Base-by-base conservation (phyloP, 2,797 vertebrate genomes). In the Amniataba percoides region DNA sequence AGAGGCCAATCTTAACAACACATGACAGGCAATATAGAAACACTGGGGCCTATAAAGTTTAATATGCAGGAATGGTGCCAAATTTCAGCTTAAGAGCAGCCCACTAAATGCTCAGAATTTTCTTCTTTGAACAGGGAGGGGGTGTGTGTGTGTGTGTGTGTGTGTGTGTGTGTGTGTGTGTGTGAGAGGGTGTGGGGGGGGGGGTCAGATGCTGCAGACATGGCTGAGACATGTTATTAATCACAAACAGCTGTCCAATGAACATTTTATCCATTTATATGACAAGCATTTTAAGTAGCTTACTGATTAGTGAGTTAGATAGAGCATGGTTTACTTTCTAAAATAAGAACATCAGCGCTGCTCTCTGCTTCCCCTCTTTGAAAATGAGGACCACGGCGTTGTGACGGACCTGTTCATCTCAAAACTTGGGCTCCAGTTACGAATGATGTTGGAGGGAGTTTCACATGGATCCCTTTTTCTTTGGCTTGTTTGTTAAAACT, bases 21-120 rank as follows among this genome's bases (percentile, higher is more conserved):
- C 82, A 91, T 90, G 90, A 93, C 88, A 92, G 88, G 87, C 86
- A 86, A 85, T 89, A 93, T 89, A 91, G 92, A 93, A 94, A 92
- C 84, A 84, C 79, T 78, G 80, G 83, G 89, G 56, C 90, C 84
- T 80, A 88, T 94, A 94, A 94, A 95, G 74, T 93, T 90, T 93
- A 91, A 92, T 87, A 92, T 77, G 73, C 78, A 92, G 80, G 85
- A 92, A 88, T 73, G 16, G 72, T 68, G 88, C 87, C 87, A 88
- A 76, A 89, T 81, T 85, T 85, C 77, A 72, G 71, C 53, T 14
- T 62, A 62, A 76, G 71, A 83, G 82, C 70, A 71, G 77, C 71
- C 65, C 52, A 51, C 52, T 49, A 80, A 83, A 85, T 62, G 53
- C 71, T 59, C 45, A 15, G 42, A 70, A 60, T 67, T 67, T 67